A percentile compares a stretch with the other conserved stretches of the same genome.
These are phyloP conservation scores for Tetanocera ferruginea DNA, from an alignment of 2,888 invertebrate species.

Conservation along the genomic window DNA sequence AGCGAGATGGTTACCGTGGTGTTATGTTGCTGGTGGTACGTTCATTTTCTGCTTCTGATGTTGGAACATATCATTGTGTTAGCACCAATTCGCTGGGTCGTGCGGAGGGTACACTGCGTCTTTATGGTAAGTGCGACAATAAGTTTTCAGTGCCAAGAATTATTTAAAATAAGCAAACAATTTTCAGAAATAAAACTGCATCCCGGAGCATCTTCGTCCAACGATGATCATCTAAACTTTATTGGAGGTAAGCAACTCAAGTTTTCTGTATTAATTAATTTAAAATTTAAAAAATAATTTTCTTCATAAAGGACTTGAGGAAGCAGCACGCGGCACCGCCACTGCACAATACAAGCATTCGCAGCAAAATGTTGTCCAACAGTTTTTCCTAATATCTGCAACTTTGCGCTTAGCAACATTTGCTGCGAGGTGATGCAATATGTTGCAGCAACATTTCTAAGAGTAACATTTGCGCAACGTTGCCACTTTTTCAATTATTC, in stretches of 20 bases:
- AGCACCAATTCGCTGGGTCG: constrained; percentile 78
- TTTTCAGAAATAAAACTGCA: constrained; percentile 69
- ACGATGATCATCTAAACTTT: constrained; percentile 68
- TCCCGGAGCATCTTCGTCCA: constrained; percentile 65
- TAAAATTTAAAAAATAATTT: neutral
- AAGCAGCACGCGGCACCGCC: constrained; percentile 55
- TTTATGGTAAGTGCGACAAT: constrained; percentile 72
- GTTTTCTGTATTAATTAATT: neutral
- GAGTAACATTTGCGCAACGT: neutral
- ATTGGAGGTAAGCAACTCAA: constrained; percentile 56
- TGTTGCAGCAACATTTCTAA: constrained; percentile 7
- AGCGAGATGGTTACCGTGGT: constrained; percentile 68
- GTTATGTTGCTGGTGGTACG: constrained; percentile 68
- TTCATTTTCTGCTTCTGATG: constrained; percentile 73
- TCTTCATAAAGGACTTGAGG: constrained; percentile 54
- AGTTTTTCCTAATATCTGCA: neutral
- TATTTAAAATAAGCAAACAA: neutral
- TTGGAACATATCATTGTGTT: constrained; percentile 84
- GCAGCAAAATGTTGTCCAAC: neutral
- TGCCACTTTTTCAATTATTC: constrained; percentile 2
- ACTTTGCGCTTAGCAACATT: constrained; percentile 30
- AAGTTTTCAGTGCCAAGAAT: neutral
- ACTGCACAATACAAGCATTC: neutral
- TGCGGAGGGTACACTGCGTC: constrained; percentile 76
- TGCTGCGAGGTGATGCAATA: constrained; percentile 50